Evolutionary conservation across 2,797 vertebrate genomes (phyloP).

Genomic region (Etheostoma perlongum): DNA sequence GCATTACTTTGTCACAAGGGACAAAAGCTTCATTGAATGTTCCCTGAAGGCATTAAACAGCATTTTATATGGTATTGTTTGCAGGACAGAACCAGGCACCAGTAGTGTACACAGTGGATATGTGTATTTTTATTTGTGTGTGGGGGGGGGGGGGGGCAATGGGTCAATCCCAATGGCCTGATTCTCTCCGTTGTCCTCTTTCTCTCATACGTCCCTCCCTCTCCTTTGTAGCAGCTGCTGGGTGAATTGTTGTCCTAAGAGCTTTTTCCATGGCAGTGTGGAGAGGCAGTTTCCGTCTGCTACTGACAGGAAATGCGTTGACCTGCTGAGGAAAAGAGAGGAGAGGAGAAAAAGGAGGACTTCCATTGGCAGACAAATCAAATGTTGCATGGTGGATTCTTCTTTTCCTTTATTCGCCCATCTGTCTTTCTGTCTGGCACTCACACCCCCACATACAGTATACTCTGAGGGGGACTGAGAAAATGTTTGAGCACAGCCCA

Average conservation of each 20-base stretch:
- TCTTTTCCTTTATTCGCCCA: constrained; percentile 5
- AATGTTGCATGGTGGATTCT: constrained; percentile 19
- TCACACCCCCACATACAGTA: neutral
- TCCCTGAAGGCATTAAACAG: constrained; percentile 30
- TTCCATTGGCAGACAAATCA: constrained; percentile 41
- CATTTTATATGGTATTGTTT: constrained; percentile 24
- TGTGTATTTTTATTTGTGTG: constrained; percentile 45
- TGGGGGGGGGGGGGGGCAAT: neutral
- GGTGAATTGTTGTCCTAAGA: constrained; percentile 65
- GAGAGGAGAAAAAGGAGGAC: constrained; percentile 11
- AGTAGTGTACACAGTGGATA: constrained; percentile 17
- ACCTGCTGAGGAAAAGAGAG: constrained; percentile 50
- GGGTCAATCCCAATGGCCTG: constrained; percentile 32
- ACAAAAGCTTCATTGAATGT: constrained; percentile 57
- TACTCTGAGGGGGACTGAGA: neutral
- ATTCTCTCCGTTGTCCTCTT: constrained; percentile 43
- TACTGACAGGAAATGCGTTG: constrained; percentile 67
- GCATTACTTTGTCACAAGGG: constrained; percentile 39
- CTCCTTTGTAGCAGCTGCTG: constrained; percentile 67
- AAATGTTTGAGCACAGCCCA: constrained; percentile 43
- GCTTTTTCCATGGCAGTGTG: constrained; percentile 71
- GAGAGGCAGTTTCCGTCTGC: constrained; percentile 64
- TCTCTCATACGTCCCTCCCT: constrained; percentile 43
- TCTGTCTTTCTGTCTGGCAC: constrained; percentile 19
- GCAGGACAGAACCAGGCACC: constrained; percentile 39